Conservation (phyloP, 2,113 vertebrate genomes). For the Coreoperca whiteheadi region DNA sequence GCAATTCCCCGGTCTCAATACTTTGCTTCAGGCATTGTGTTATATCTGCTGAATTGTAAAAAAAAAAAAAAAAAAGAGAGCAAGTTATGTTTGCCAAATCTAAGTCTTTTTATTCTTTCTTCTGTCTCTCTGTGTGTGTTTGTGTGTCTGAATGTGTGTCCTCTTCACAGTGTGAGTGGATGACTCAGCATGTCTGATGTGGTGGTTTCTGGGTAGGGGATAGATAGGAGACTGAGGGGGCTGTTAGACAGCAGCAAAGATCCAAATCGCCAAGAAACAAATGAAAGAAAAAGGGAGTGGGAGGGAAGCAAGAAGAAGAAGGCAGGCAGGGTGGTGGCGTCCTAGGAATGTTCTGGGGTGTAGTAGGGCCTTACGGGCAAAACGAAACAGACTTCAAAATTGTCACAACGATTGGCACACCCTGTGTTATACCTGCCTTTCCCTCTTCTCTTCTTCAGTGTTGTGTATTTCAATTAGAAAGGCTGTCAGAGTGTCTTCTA, state of each 20-base stretch:
- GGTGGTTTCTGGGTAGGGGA: constrained; percentile 55
- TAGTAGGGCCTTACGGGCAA: constrained; percentile 52
- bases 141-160: constrained; percentile 30
- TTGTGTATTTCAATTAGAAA: constrained; percentile 17
- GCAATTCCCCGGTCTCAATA: not conserved
- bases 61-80: too few relatives aligned
- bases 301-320: constrained; percentile 20
- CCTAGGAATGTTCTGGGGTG: constrained; percentile 63
- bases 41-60: constrained; percentile 1
- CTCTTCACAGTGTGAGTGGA: constrained; percentile 39
- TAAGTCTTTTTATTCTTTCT: constrained; percentile 16
- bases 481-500: not conserved
- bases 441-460: constrained; percentile 5
- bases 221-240: constrained; percentile 22
- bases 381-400: constrained; percentile 57
- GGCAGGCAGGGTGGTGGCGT: constrained; percentile 48
- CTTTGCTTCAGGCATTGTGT: not conserved
- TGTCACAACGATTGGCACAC: constrained; percentile 40
- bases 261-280: constrained; percentile 51
- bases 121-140: not conserved
- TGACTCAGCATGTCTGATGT: constrained; percentile 68
- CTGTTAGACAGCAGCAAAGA: constrained; percentile 34
- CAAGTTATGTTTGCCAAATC: not conserved
- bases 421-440: constrained; percentile 37
- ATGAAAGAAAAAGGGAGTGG: constrained; percentile 46